Evolutionary conservation across 2,113 vertebrate genomes (phyloP).

Genomic region (Nestor notabilis): DNA sequence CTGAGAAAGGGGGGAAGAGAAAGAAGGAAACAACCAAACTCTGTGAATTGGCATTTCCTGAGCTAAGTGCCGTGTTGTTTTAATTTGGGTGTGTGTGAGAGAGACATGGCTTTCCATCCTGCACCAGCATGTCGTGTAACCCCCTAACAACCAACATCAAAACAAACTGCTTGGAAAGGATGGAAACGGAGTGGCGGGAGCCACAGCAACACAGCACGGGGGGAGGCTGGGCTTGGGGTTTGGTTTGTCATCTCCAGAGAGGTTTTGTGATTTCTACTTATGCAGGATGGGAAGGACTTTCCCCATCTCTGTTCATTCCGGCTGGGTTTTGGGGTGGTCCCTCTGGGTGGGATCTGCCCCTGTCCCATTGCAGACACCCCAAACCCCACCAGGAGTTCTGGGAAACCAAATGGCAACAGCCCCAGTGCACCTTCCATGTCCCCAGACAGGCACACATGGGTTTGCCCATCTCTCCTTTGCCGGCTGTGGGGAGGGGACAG

Average conservation of each 20-base stretch:
- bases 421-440: neutral
- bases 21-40: neutral
- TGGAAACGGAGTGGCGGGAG: neutral
- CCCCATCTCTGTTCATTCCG: neutral
- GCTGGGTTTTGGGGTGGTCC: neutral
- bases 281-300: neutral
- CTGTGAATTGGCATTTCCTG: constrained; percentile 5
- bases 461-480: neutral
- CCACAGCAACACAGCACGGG: fast-evolving
- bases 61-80: neutral
- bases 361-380: neutral
- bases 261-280: neutral
- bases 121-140: neutral
- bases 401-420: neutral
- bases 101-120: neutral
- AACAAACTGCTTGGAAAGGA: neutral
- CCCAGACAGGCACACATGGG: neutral
- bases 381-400: neutral
- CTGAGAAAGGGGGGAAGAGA: neutral
- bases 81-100: constrained; percentile 13
- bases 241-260: neutral
- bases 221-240: neutral
- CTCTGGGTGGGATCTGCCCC: neutral
- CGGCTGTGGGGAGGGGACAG: fast-evolving
- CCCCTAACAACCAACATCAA: neutral